These are phyloP conservation scores for Megamerina dolium DNA, from an alignment of 2,888 invertebrate species.

Conservation along the genomic window DNA sequence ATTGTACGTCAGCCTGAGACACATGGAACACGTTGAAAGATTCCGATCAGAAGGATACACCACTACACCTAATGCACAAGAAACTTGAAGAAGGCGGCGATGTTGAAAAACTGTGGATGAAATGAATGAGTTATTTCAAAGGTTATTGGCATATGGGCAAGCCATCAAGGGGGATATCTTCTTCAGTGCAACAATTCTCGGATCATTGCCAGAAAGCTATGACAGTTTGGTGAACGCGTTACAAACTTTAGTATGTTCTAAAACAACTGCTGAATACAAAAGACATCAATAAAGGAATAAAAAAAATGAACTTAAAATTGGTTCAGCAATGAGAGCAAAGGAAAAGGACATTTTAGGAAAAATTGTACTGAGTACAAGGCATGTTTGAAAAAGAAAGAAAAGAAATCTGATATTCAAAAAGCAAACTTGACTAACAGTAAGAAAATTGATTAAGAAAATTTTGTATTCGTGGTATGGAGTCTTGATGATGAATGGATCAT, in stretches of 20 bases:
- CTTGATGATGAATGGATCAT: too few species aligned
- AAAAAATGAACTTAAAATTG: too few species aligned
- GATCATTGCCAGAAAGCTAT: slow-evolving; percentile 14
- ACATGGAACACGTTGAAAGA: slow-evolving; percentile 2
- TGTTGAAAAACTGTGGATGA: slow-evolving; percentile 8
- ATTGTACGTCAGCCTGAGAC: slow-evolving; percentile 1
- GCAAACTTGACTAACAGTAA: too few species aligned
- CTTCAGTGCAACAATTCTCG: slow-evolving; percentile 1
- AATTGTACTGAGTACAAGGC: too few species aligned
- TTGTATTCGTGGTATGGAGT: too few species aligned
- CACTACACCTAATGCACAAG: slow-evolving; percentile 8
- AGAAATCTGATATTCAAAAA: too few species aligned
- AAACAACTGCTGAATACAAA: too few species aligned
- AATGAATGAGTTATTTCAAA: slow-evolving; percentile 11
- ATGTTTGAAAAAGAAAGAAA: too few species aligned
- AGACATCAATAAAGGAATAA: too few species aligned
- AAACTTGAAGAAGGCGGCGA: slow-evolving; percentile 13
- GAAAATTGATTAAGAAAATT: too few species aligned
- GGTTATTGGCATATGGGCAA: slow-evolving; percentile 3
- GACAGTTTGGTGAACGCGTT: slow-evolving; percentile 14
- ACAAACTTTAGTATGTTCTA: slow-evolving; percentile 7
- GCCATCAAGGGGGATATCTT: slow-evolving; percentile 4
- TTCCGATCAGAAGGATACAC: slow-evolving; percentile 2
- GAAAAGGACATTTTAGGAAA: too few species aligned
- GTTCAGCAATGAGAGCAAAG: too few species aligned